A percentile compares a stretch with the other conserved stretches of the same genome.
Conservation (phyloP, 1,140 invertebrate genomes). For the Antheraea pernyi region DNA sequence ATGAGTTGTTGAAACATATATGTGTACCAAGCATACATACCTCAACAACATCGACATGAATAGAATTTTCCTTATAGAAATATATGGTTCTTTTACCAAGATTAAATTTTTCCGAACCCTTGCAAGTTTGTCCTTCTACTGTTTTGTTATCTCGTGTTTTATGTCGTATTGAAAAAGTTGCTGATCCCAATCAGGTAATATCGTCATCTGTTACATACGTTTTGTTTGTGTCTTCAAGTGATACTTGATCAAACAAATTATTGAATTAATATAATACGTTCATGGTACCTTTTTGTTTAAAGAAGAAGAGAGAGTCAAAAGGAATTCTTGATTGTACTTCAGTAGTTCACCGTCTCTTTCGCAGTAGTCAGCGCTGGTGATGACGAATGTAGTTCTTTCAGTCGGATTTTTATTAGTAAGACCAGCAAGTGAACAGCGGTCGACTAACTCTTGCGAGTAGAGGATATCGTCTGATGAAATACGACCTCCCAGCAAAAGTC, state of each 20-base stretch:
- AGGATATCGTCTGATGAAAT: conserved; percentile 61
- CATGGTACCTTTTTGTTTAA: conserved; percentile 48
- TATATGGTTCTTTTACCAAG: conserved; percentile 25
- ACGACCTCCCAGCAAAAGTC: conserved; percentile 59
- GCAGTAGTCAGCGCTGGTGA: conserved; percentile 68
- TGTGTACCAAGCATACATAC: no score
- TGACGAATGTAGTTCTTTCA: conserved; percentile 54
- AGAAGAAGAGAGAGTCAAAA: conserved; percentile 56
- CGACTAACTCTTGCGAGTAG: conserved; percentile 61
- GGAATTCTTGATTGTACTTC: conserved; percentile 71
- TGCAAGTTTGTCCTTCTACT: conserved; percentile 21
- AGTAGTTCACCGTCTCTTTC: conserved; percentile 53
- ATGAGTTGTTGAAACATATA: no score
- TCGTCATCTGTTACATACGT: not conserved
- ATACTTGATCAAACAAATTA: conserved; percentile 8
- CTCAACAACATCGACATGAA: conserved; percentile 29
- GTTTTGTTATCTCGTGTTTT: conserved; percentile 19
- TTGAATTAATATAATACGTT: not conserved
- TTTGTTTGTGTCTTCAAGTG: not conserved
- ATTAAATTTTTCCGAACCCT: conserved; percentile 30
- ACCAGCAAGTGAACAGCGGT: conserved; percentile 55
- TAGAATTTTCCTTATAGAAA: conserved; percentile 31
- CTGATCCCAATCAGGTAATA: conserved; percentile 18
- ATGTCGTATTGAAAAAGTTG: conserved; percentile 17
- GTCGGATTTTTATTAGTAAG: conserved; percentile 38